Base-by-base conservation (phyloP, 2,888 invertebrate species). In the Drosophila colorata region DNA sequence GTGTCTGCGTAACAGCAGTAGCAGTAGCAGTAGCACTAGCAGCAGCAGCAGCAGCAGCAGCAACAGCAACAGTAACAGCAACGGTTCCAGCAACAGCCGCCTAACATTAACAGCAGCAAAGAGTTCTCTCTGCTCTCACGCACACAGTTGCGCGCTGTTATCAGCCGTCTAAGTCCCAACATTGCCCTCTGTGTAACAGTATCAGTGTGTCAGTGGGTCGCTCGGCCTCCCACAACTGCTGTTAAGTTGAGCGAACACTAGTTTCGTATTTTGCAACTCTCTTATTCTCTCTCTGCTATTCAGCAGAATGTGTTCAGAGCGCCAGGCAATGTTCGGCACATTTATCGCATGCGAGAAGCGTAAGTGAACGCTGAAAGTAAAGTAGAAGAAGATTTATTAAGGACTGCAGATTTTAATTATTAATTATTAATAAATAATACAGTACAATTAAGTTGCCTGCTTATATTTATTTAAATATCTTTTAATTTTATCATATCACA, bases 121-220 rank as follows among this genome's bases (percentile, higher is more conserved):
- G 38, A 38, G 25, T 11, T 14, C 20, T 16, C 18, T 25, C 51
- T 57, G 25, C 69, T 23, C 35, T 41, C 74, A 78, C 78, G 1
- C 74, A 82, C 35, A 82, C 83, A 48, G 25, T 20, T 58, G 60
- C 64, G 58, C 41, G 51, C 87, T 80, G 87, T 83, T 83, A 83
- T 83, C 81, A 81, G 68, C 64, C 38, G 20, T 40, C 69, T 58
- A 72, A 52, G 60, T 44, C 25, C 60, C 28, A 55, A 43, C 49
- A 70, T 64, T 49, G 37, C 13, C 44, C 58, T 69, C 57, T 43
- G 71, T 65, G 71, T 70, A 37, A 57, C 56, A 76, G 63, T 77
- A 84, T 80, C 82, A 82, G 60, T 83, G 83, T 83, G 88, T 88
- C 86, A 88, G 83, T 83, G 88, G 88, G 88, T 83, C 88, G 83